phyloP scores from a whole-genome alignment of 2,888 invertebrate genomes.

The Acanthopleura granulata region DNA sequence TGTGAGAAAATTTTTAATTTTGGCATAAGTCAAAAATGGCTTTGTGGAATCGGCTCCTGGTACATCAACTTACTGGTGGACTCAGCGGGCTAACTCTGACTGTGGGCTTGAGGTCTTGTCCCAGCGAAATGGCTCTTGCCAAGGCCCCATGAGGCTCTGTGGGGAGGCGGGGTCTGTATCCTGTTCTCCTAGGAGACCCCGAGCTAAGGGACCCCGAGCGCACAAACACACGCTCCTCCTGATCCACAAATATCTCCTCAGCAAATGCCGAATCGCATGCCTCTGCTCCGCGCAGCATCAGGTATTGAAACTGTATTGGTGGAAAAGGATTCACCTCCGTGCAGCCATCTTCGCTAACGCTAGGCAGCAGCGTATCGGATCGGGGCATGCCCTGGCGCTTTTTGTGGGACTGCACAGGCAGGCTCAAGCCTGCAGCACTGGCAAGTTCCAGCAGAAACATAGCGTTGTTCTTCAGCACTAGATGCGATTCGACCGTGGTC shows the following conservation, averaged over 20 bases:
- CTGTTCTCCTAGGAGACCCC: conserved; percentile 28
- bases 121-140: conserved; percentile 60
- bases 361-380: conserved; percentile 57
- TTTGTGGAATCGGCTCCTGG: too few relatives aligned
- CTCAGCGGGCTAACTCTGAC: conserved; percentile 51
- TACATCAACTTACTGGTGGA: conserved; percentile 43
- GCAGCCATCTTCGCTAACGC: conserved; percentile 60
- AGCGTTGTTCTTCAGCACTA: conserved; percentile 92
- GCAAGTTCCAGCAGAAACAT: conserved; percentile 92
- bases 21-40: too few relatives aligned
- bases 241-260: conserved; percentile 64
- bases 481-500: conserved; percentile 73
- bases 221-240: conserved; percentile 58
- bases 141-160: conserved; percentile 62
- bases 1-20: too few relatives aligned
- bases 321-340: conserved; percentile 62
- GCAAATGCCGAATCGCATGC: conserved; percentile 66
- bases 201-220: conserved; percentile 59
- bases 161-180: conserved; percentile 55
- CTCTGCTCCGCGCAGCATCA: conserved; percentile 57
- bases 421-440: conserved; percentile 77
- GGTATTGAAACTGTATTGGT: conserved; percentile 61
- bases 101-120: conserved; percentile 54
- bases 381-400: conserved; percentile 36
- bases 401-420: conserved; percentile 55